These are phyloP conservation scores for Microcebus griseorufus DNA, from an alignment of 2,113 vertebrate species.

Conservation along the genomic window DNA sequence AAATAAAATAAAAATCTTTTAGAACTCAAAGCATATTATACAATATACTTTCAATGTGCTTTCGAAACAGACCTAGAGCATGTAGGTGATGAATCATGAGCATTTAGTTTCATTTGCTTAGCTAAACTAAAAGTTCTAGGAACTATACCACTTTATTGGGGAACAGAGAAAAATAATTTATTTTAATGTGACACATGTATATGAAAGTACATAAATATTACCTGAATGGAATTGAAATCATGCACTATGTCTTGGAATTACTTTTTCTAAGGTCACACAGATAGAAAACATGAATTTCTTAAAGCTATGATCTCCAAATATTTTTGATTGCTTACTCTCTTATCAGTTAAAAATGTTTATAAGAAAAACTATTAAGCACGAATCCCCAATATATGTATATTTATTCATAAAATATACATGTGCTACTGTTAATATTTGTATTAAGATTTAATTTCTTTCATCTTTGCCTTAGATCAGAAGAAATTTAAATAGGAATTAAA, in stretches of 20 bases:
- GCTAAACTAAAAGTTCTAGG: background rate
- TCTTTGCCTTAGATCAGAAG: background rate
- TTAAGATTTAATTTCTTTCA: background rate
- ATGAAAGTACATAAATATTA: background rate
- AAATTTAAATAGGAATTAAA: background rate
- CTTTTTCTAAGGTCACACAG: background rate
- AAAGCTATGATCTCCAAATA: background rate
- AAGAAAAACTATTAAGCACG: background rate
- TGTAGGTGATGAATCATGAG: background rate
- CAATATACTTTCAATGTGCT: background rate
- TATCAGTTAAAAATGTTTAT: background rate
- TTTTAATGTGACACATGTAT: background rate
- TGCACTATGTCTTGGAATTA: background rate
- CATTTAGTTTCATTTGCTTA: background rate
- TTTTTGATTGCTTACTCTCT: background rate
- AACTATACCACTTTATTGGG: background rate
- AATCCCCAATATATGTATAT: background rate
- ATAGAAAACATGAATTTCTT: background rate
- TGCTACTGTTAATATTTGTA: background rate
- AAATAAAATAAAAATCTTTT: background rate
- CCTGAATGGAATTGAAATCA: background rate
- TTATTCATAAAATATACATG: background rate
- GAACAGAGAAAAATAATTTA: background rate
- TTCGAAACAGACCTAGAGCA: background rate
- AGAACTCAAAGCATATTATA: background rate